Evolutionary conservation across 2,888 invertebrate species (phyloP).

Genomic region (Steinernema carpocapsae): DNA sequence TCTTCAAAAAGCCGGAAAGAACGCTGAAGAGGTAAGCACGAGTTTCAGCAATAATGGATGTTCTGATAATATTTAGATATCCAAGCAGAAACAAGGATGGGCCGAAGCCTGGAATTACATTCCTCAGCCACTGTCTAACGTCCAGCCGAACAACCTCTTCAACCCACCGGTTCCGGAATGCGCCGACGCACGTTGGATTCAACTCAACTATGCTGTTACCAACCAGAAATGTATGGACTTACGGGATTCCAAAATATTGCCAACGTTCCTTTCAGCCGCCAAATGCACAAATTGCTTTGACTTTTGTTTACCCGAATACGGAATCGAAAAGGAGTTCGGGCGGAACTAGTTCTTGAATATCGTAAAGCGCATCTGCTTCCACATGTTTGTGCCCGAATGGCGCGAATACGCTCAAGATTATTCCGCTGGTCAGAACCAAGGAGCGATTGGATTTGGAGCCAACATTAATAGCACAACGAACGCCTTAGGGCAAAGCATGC

Average conservation of each 20-base stretch:
- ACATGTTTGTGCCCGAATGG: conserved; percentile 68
- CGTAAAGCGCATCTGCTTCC: conserved; percentile 62
- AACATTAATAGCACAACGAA: conserved; percentile 14
- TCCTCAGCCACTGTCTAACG: conserved; percentile 44
- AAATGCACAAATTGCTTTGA: conserved; percentile 66
- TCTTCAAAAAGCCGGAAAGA: conserved; percentile 56
- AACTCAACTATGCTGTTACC: conserved; percentile 48
- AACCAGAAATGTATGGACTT: conserved; percentile 55
- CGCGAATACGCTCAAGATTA: conserved; percentile 59
- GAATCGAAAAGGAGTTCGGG: conserved; percentile 51
- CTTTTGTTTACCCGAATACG: conserved; percentile 66
- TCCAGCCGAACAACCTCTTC: conserved; percentile 42
- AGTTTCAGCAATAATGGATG: conserved; percentile 14
- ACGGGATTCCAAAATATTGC: neutral
- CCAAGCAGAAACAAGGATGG: conserved; percentile 57
- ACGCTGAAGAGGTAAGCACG: conserved; percentile 43
- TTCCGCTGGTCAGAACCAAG: conserved; percentile 49
- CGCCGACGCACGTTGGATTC: conserved; percentile 61
- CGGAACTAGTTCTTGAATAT: conserved; percentile 56
- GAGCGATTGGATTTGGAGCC: neutral
- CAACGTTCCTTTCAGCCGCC: conserved; percentile 45
- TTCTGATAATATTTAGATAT: conserved; percentile 38
- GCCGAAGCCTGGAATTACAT: conserved; percentile 55
- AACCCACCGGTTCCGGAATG: conserved; percentile 62
- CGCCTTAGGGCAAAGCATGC: neutral